Conservation (phyloP, 2,888 invertebrate genomes). For the Euplagia quadripunctaria region DNA sequence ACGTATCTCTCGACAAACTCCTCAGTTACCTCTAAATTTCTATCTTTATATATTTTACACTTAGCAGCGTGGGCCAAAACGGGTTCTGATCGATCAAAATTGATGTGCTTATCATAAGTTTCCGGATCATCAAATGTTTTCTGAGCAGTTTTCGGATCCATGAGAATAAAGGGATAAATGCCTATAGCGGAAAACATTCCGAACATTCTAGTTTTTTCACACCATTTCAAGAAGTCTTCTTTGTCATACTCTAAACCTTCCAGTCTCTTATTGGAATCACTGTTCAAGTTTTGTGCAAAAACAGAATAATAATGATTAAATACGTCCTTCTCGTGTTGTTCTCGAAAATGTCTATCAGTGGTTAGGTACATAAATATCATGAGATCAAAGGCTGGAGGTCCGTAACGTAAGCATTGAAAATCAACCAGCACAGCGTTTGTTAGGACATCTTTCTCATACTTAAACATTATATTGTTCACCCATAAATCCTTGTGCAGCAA, state of each 20-base stretch:
- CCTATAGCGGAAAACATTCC: slow-evolving; percentile 51
- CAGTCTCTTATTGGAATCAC: slow-evolving; percentile 56
- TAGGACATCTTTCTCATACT: slow-evolving; percentile 63
- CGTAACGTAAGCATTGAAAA: slow-evolving; percentile 74
- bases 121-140: slow-evolving; percentile 59
- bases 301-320: slow-evolving; percentile 64
- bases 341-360: slow-evolving; percentile 66
- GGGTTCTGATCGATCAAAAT: slow-evolving; percentile 57
- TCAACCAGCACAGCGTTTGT: slow-evolving; percentile 70
- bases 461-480: slow-evolving; percentile 78
- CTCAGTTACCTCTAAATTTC: slow-evolving; percentile 64
- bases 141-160: slow-evolving; percentile 59
- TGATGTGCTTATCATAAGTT: slow-evolving; percentile 52
- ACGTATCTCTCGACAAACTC: slow-evolving; percentile 70
- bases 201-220: slow-evolving; percentile 61
- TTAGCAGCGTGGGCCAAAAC: slow-evolving; percentile 55
- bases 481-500: slow-evolving; percentile 77
- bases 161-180: slow-evolving; percentile 57
- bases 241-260: slow-evolving; percentile 58
- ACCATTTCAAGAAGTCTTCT: slow-evolving; percentile 54
- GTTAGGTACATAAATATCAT: slow-evolving; percentile 68
- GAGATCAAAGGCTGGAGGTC: slow-evolving; percentile 76
- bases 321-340: slow-evolving; percentile 60
- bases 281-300: slow-evolving; percentile 59
- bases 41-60: slow-evolving; percentile 52